A percentile compares a stretch with the other conserved stretches of the same genome.
phyloP scores from a whole-genome alignment of 1,140 invertebrate species.

The Drosophila pseudoananassae region DNA sequence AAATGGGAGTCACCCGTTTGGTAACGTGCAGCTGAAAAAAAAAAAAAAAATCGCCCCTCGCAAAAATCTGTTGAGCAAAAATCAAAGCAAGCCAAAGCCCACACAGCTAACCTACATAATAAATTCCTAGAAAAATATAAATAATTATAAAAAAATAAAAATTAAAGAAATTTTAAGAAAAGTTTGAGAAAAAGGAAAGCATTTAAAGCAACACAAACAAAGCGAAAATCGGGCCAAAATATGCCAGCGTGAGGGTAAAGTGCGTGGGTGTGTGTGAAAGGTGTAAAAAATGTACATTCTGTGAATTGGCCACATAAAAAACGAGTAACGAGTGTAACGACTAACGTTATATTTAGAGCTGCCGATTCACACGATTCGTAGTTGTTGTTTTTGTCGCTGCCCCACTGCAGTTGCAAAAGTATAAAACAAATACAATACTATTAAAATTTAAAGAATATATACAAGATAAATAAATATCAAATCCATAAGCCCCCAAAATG shows the following conservation, averaged over 20 bases:
- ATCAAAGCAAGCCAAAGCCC: constrained; percentile 22
- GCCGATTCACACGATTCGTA: constrained; percentile 32
- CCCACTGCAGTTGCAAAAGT: neutral
- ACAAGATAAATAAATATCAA: neutral
- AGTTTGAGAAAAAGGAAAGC: neutral
- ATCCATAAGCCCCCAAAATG: constrained; percentile 61
- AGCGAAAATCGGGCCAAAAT: constrained; percentile 47
- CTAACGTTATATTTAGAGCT: constrained; percentile 77
- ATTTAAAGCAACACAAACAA: constrained; percentile 16
- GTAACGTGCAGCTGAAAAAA: constrained; percentile 50
- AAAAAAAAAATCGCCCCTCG: constrained; percentile 26
- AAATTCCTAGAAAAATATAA: constrained; percentile 6
- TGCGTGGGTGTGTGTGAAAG: constrained; percentile 75
- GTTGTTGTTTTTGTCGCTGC: constrained; percentile 42
- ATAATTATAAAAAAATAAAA: constrained; percentile 5
- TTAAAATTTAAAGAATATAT: neutral
- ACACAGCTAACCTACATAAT: constrained; percentile 14
- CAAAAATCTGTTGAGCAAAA: constrained; percentile 40
- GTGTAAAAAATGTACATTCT: constrained; percentile 80
- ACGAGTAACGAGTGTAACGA: constrained; percentile 75
- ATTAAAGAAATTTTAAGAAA: constrained; percentile 31
- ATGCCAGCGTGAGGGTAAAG: constrained; percentile 58
- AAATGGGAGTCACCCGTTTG: constrained; percentile 48
- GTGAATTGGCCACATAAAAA: constrained; percentile 76
- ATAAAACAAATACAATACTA: neutral